These are phyloP conservation scores for Melanotus villosus DNA, from an alignment of 2,888 invertebrate genomes.

Conservation along the genomic window DNA sequence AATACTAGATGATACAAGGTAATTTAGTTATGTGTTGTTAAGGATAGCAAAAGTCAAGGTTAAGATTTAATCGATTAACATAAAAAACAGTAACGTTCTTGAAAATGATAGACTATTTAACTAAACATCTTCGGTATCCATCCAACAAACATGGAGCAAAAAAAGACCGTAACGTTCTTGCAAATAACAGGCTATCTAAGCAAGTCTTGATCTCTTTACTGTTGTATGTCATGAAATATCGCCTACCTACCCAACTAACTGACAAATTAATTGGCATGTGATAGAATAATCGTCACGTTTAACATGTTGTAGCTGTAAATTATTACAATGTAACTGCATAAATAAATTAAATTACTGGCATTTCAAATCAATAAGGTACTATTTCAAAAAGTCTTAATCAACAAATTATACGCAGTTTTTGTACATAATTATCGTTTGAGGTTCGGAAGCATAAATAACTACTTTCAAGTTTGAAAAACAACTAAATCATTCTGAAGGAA, in stretches of 20 bases:
- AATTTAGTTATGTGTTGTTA: constrained; percentile 7
- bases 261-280: constrained; percentile 4
- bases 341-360: neutral
- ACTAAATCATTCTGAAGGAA: too few relatives aligned
- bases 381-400: too few relatives aligned
- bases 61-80: constrained; percentile 10
- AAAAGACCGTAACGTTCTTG: neutral
- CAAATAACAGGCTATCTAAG: neutral
- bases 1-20: constrained; percentile 9
- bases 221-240: neutral
- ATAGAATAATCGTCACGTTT: neutral
- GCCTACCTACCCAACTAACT: neutral
- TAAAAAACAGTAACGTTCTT: constrained; percentile 12
- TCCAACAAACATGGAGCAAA: neutral
- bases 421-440: too few relatives aligned
- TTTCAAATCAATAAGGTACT: neutral
- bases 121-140: neutral
- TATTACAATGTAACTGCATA: neutral
- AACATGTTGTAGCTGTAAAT: neutral
- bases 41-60: constrained; percentile 22
- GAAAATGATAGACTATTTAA: constrained; percentile 1
- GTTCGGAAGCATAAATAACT: too few relatives aligned
- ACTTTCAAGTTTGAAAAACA: too few relatives aligned
- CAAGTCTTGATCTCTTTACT: neutral
- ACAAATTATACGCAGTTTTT: too few relatives aligned